These are phyloP conservation scores for Cyanoramphus novaezelandiae DNA, from an alignment of 2,113 vertebrate genomes.

Conservation along the genomic window DNA sequence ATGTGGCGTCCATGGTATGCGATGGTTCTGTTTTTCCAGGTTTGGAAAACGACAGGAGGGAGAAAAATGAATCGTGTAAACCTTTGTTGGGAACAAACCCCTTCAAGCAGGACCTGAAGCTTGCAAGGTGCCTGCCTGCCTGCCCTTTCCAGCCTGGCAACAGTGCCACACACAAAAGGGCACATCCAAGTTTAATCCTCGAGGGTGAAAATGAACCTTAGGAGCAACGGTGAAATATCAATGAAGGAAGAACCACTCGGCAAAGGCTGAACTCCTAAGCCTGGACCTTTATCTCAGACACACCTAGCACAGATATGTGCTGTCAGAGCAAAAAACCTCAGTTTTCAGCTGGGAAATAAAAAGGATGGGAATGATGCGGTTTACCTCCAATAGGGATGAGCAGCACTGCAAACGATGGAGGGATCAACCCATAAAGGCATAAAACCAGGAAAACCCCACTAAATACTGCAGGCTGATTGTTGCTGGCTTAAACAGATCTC, in stretches of 20 bases:
- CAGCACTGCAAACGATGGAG: accelerated
- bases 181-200: accelerated
- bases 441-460: neutral
- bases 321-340: neutral
- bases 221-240: neutral
- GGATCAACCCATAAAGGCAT: neutral
- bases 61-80: neutral
- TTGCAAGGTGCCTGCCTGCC: neutral
- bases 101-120: neutral
- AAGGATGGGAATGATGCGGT: accelerated
- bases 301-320: neutral
- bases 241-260: neutral
- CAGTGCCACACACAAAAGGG: accelerated
- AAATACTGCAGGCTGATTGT: neutral
- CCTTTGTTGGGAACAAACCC: neutral
- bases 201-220: neutral
- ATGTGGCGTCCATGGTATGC: constrained; percentile 50
- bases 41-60: neutral
- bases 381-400: neutral
- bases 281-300: neutral
- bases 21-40: constrained; percentile 46
- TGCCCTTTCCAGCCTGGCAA: neutral
- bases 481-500: neutral
- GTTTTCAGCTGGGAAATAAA: accelerated
- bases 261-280: neutral